Base-by-base conservation (phyloP, 2,113 vertebrate genomes). In the Ammospiza nelsoni region DNA sequence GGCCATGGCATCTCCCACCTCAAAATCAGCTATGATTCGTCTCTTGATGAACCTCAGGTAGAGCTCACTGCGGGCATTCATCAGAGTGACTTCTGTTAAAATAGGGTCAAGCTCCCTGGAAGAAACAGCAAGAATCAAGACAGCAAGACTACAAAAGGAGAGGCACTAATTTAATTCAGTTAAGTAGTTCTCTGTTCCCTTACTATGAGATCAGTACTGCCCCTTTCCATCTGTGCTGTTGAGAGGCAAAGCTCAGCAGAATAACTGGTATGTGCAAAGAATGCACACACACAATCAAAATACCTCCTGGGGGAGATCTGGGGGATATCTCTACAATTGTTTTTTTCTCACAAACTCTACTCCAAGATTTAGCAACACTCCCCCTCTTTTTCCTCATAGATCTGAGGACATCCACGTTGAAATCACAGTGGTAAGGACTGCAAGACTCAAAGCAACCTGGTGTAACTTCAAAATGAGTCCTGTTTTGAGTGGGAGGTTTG, bases 51-150 rank as follows among this genome's bases (percentile, higher is more conserved):
- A 99, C 57, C 99, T 98, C 85, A 99, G 86, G 96, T 99, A 99
- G n/a, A 99, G 98, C 93, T 99, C 99, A 1, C 99, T 98, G 61
- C 99, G 98, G 6, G 99, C 98, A 4, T 99, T 99, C 99, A 99
- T 99, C 94, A 99, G 94, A 22, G 99, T 99, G n/a, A 99, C 99
- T 91, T 99, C 99, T 43, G 98, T 97, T 92, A 99, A 97, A 33
- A 99, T 97, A 1, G 99, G 99, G 93, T 99, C 99, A 89, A 99
- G 97, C 71, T 99, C 99, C 96, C 99, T 99, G 91, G 54, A 71
- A 48, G 46, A 51, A 93, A 85, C 0, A 62, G 62, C 16, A 81
- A 85, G 35, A 84, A 74, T 75, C 25, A 94, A 46, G 90, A 37
- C 4, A 61, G n/a, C 44, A 79, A 55, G 43, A 66, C n/a, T 28